Percentiles rank a stretch among this genome's conserved stretches.
phyloP scores from a whole-genome alignment of 2,888 invertebrate species.

The Heliconius ismenius region DNA sequence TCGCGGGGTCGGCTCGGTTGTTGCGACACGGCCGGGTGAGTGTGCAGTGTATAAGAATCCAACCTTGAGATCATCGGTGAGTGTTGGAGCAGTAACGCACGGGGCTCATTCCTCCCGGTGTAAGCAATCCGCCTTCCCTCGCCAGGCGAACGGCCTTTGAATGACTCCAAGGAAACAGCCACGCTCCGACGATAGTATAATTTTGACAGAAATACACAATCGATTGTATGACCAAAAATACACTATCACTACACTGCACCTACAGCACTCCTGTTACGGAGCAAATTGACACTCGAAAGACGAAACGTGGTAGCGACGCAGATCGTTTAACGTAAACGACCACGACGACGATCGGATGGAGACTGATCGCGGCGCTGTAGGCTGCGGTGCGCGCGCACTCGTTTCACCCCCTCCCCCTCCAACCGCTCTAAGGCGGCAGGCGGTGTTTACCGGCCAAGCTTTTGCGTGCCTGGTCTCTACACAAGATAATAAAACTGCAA shows the following conservation, averaged over 20 bases:
- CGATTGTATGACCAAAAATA: constrained; percentile 78
- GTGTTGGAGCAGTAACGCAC: constrained; percentile 74
- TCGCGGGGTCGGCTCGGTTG: constrained; percentile 65
- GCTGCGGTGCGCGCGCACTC: constrained; percentile 59
- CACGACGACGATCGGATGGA: constrained; percentile 76
- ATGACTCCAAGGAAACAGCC: constrained; percentile 70
- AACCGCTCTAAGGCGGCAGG: constrained; percentile 48
- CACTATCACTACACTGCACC: constrained; percentile 79
- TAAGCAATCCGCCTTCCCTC: constrained; percentile 76
- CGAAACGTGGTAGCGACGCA: constrained; percentile 71
- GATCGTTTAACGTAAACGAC: constrained; percentile 68
- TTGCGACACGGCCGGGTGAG: constrained; percentile 60
- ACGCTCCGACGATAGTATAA: constrained; percentile 68
- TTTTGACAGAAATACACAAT: constrained; percentile 78
- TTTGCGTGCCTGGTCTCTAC: constrained; percentile 64
- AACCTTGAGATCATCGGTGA: constrained; percentile 82
- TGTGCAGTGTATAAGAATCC: constrained; percentile 52
- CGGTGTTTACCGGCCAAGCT: constrained; percentile 64
- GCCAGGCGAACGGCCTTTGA: constrained; percentile 78
- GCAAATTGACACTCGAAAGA: constrained; percentile 72
- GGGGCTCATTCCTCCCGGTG: constrained; percentile 82
- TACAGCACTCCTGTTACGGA: constrained; percentile 67
- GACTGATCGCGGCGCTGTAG: constrained; percentile 64
- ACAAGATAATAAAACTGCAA: constrained; percentile 61
- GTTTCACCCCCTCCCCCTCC: constrained; percentile 46